These are phyloP conservation scores for Eira barbara DNA, from an alignment of 2,113 vertebrate genomes.

Conservation along the genomic window DNA sequence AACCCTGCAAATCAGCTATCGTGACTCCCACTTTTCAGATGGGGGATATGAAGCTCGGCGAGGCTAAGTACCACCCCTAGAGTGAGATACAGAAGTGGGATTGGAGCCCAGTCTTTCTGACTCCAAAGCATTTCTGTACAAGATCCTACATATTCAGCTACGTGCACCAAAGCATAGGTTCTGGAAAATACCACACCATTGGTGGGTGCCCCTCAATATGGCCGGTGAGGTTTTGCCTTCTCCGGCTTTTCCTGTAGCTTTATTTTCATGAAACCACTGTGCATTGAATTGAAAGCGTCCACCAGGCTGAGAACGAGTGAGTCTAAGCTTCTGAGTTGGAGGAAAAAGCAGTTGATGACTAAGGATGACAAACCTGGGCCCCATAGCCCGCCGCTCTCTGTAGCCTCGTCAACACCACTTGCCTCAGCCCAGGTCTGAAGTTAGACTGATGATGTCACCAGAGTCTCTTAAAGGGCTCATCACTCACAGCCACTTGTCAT, in stretches of 20 bases:
- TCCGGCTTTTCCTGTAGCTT: not conserved
- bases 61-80: not conserved
- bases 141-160: not conserved
- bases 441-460: slow-evolving; percentile 55
- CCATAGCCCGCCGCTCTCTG: not conserved
- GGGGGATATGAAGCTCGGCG: not conserved
- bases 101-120: not conserved
- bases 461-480: slow-evolving; percentile 55
- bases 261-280: not conserved
- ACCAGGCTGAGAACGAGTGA: not conserved
- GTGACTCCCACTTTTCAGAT: not conserved
- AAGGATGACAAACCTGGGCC: not conserved
- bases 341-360: not conserved
- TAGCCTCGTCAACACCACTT: not conserved
- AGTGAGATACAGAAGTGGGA: not conserved
- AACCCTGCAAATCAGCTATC: not conserved
- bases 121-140: not conserved
- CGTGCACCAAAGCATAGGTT: not conserved
- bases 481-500: slow-evolving; percentile 58
- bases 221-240: not conserved
- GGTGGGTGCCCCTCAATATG: rapidly evolving
- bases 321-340: not conserved
- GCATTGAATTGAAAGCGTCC: not conserved
- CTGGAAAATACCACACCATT: not conserved
- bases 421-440: slow-evolving; percentile 19